These are phyloP conservation scores for Phrynocephalus versicolor DNA, from an alignment of 2,113 vertebrate species.

Conservation along the genomic window DNA sequence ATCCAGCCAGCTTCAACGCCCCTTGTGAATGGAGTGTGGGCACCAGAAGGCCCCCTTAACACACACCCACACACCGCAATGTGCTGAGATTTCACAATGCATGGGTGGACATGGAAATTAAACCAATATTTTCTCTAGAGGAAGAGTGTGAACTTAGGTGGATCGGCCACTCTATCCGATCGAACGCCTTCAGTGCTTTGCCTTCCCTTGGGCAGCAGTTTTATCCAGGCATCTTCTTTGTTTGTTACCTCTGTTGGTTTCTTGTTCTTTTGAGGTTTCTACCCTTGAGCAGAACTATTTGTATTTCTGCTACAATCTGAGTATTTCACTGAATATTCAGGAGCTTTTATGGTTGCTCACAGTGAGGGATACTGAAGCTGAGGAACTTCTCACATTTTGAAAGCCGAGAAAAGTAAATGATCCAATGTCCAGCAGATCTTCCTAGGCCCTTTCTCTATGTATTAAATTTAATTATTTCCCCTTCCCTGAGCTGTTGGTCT, in stretches of 20 bases:
- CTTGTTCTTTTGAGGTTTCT: neutral
- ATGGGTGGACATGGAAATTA: no score
- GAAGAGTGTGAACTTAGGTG: no score
- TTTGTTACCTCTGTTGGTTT: neutral
- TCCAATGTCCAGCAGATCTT: neutral
- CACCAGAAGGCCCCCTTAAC: neutral
- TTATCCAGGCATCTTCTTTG: neutral
- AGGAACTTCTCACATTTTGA: neutral
- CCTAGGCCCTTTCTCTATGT: conserved; percentile 14
- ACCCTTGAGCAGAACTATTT: neutral
- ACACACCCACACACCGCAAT: neutral
- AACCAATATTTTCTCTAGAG: no score
- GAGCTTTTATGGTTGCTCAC: neutral
- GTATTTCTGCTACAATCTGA: no score
- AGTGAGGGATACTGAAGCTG: neutral
- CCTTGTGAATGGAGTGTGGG: neutral
- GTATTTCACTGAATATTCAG: neutral
- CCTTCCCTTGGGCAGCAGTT: neutral
- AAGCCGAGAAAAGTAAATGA: conserved; percentile 21
- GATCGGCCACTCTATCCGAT: no score
- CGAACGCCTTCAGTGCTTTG: no score
- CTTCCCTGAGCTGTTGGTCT: neutral
- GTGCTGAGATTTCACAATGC: no score
- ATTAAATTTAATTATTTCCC: neutral
- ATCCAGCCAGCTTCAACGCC: neutral